These are phyloP conservation scores for Colletes collaris DNA, from an alignment of 2,888 invertebrate species.

Conservation along the genomic window DNA sequence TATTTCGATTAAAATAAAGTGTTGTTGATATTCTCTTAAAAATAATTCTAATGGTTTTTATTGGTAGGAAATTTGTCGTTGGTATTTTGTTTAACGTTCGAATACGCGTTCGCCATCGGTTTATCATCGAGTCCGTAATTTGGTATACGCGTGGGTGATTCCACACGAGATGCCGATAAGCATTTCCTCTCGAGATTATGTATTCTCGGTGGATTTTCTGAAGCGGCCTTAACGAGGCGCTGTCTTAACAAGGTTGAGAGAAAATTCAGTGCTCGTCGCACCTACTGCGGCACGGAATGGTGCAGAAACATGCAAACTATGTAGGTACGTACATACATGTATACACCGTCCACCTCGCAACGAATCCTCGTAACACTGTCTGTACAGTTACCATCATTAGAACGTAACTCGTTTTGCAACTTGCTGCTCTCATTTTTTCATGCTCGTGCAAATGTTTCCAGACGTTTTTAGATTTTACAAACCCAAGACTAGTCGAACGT, in stretches of 20 bases:
- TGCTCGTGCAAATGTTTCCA: neutral
- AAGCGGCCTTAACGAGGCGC: slow-evolving; percentile 74
- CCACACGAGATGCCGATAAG: slow-evolving; percentile 2
- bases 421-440: slow-evolving; percentile 18
- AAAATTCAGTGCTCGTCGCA: slow-evolving; percentile 67
- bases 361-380: slow-evolving; percentile 14
- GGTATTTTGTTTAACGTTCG: neutral
- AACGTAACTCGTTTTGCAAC: slow-evolving; percentile 47
- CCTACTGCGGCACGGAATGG: slow-evolving; percentile 61
- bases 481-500: slow-evolving; percentile 5
- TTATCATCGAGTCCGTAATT: slow-evolving; percentile 25
- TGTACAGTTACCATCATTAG: slow-evolving; percentile 28
- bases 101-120: neutral
- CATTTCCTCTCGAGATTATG: slow-evolving; percentile 21
- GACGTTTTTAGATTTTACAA: slow-evolving; percentile 1
- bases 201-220: slow-evolving; percentile 61
- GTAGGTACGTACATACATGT: neutral
- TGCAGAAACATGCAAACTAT: slow-evolving; percentile 37
- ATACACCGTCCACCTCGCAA: neutral
- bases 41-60: too few species aligned
- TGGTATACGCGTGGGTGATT: slow-evolving; percentile 34
- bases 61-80: too few species aligned
- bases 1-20: too few species aligned
- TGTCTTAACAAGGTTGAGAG: slow-evolving; percentile 55
- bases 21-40: too few species aligned